phyloP scores from a whole-genome alignment of 2,113 vertebrate genomes.

The Mugil cephalus region DNA sequence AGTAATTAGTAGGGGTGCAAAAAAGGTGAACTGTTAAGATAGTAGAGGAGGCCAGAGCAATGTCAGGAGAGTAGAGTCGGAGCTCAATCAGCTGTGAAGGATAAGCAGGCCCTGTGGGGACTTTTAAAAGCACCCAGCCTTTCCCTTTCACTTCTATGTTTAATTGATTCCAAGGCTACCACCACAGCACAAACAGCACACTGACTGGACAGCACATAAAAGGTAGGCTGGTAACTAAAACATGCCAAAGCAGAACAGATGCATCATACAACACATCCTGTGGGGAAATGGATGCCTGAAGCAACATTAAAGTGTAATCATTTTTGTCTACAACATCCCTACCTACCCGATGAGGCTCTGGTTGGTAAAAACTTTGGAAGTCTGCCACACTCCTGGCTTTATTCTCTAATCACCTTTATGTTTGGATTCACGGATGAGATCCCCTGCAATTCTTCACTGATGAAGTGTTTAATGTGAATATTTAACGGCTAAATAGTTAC shows the following conservation, averaged over 20 bases:
- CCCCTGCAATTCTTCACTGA: neutral
- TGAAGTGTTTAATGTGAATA: conserved; percentile 5
- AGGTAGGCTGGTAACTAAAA: neutral
- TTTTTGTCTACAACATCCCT: too few relatives aligned
- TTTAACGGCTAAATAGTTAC: neutral
- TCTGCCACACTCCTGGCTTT: too few relatives aligned
- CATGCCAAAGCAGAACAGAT: neutral
- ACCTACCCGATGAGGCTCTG: too few relatives aligned
- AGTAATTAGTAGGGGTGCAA: too few relatives aligned
- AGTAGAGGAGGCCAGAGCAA: neutral
- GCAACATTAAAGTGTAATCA: too few relatives aligned
- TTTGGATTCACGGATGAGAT: neutral
- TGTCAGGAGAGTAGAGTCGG: neutral
- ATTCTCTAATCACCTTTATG: neutral
- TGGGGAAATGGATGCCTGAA: too few relatives aligned
- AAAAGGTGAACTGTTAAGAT: neutral
- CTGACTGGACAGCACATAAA: neutral
- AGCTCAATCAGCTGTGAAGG: conserved; percentile 7
- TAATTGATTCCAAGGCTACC: conserved; percentile 11
- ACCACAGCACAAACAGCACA: neutral
- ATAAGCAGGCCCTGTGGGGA: conserved; percentile 14
- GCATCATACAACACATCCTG: too few relatives aligned
- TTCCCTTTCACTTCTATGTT: conserved; percentile 2
- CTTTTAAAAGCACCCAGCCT: conserved; percentile 18
- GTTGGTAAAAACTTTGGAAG: too few relatives aligned